Percentiles rank a stretch among this genome's conserved stretches.
These are phyloP conservation scores for Tetanocera ferruginea DNA, from an alignment of 2,888 invertebrate genomes.

Conservation along the genomic window DNA sequence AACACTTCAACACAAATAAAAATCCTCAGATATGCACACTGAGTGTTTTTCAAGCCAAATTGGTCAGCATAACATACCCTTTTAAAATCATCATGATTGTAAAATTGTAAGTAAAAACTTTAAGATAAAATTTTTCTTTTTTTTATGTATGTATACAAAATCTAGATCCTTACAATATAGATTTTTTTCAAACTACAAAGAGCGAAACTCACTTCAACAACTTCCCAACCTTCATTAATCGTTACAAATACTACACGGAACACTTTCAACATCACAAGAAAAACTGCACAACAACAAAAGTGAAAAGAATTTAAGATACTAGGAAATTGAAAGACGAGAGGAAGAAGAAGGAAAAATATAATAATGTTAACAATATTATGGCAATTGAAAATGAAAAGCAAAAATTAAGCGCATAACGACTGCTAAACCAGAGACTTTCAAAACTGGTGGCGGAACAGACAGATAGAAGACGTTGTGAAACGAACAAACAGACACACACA, in stretches of 20 bases:
- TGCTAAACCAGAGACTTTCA: conserved; percentile 1
- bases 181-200: too few species aligned
- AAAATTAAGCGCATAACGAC: conserved; percentile 63
- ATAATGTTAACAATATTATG: conserved; percentile 57
- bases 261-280: neutral
- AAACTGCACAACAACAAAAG: neutral
- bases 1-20: too few species aligned
- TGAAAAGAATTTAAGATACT: conserved; percentile 21
- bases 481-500: conserved; percentile 23
- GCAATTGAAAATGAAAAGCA: conserved; percentile 66
- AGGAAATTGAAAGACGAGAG: conserved; percentile 38
- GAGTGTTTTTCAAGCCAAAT: too few species aligned
- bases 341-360: conserved; percentile 26
- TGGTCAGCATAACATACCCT: too few species aligned
- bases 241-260: neutral
- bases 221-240: neutral
- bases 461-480: conserved; percentile 30
- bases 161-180: too few species aligned
- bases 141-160: too few species aligned
- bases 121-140: too few species aligned
- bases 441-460: neutral
- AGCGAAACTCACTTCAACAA: too few species aligned
- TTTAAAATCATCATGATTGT: too few species aligned
- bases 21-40: too few species aligned
- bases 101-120: too few species aligned